A percentile compares a stretch with the other conserved stretches of the same genome.
Conservation (phyloP, 2,113 vertebrate genomes). For the Ancistrus triradiatus region DNA sequence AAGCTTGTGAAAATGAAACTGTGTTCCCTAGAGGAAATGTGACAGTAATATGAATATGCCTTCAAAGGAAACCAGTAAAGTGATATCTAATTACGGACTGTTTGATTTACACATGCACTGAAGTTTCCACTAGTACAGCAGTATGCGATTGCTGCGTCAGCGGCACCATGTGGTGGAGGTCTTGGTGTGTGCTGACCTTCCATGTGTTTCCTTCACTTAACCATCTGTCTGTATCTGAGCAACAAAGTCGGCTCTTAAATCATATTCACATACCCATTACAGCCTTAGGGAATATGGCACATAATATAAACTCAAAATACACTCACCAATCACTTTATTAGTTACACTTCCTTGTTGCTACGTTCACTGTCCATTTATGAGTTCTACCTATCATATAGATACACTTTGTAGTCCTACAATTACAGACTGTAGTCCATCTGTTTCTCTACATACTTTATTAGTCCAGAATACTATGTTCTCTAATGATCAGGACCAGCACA, state of each 20-base stretch:
- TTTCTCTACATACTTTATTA: too few species aligned
- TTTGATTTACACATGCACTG: slow-evolving; percentile 21
- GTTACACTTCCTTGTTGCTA: too few species aligned
- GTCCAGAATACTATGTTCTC: too few species aligned
- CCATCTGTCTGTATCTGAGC: slow-evolving; percentile 57
- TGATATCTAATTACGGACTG: slow-evolving; percentile 1
- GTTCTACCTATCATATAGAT: too few species aligned
- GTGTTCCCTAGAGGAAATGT: not conserved
- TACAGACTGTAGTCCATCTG: too few species aligned
- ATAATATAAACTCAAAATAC: not conserved
- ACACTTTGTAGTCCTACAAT: too few species aligned
- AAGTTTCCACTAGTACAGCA: slow-evolving; percentile 24
- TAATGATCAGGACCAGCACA: too few species aligned
- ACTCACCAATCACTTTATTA: not conserved
- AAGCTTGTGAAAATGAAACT: too few species aligned
- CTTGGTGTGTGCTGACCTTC: slow-evolving; percentile 47
- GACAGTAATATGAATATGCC: slow-evolving; percentile 12
- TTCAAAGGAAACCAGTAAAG: slow-evolving; percentile 21
- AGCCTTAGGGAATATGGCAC: not conserved
- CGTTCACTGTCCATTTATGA: too few species aligned
- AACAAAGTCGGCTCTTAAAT: slow-evolving; percentile 54
- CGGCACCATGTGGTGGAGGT: slow-evolving; percentile 50
- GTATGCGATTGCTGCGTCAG: slow-evolving; percentile 21
- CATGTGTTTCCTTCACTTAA: slow-evolving; percentile 58
- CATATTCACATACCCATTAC: slow-evolving; percentile 19